Percentiles rank a stretch among this genome's conserved stretches.
Conservation (phyloP, 2,888 invertebrate genomes). For the Aelia acuminata region DNA sequence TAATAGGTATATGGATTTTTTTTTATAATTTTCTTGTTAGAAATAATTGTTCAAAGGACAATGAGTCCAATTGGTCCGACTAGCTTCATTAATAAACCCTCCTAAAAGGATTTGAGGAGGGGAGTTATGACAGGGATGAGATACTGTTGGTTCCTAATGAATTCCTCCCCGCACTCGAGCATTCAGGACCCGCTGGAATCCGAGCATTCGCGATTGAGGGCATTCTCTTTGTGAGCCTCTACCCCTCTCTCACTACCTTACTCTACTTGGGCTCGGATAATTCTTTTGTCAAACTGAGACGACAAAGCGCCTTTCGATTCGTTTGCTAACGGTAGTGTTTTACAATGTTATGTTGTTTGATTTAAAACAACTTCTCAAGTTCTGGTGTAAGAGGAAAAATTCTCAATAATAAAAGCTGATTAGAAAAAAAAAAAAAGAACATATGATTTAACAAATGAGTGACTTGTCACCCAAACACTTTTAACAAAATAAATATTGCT, state of each 20-base stretch:
- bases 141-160: slow-evolving; percentile 23
- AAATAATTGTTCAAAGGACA: not conserved
- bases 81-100: slow-evolving; percentile 4
- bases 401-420: no score
- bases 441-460: no score
- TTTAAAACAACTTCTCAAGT: no score
- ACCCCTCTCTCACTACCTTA: no score
- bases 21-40: not conserved
- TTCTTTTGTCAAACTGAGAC: not conserved
- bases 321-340: not conserved
- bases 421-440: no score
- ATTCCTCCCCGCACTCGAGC: not conserved
- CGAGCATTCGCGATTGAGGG: not conserved
- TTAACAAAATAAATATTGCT: no score
- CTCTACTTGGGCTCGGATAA: not conserved
- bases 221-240: not conserved
- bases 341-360: slow-evolving; percentile 18
- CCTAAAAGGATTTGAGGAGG: not conserved
- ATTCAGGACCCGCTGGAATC: not conserved
- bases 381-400: no score
- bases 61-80: not conserved
- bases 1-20: not conserved
- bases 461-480: no score
- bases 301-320: slow-evolving; percentile 28
- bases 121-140: slow-evolving; percentile 6